Conservation (phyloP, 2,797 vertebrate genomes). For the Miichthys miiuy region DNA sequence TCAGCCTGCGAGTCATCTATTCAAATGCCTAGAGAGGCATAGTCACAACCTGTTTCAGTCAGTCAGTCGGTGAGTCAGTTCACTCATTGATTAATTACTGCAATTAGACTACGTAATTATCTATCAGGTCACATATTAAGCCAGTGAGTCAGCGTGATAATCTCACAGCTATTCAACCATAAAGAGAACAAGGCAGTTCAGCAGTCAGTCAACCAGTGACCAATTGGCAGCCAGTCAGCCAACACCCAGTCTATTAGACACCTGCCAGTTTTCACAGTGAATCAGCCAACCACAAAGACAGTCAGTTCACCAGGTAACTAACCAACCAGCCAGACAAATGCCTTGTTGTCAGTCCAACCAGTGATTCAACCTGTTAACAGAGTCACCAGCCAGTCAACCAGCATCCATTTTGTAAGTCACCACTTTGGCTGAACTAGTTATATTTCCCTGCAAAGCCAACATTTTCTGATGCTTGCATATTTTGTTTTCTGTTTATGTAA, state of each 20-base stretch:
- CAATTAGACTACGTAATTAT: slow-evolving; percentile 67
- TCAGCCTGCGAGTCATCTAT: slow-evolving; percentile 41
- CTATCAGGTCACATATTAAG: slow-evolving; percentile 45
- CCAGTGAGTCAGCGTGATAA: slow-evolving; percentile 56
- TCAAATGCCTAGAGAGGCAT: slow-evolving; percentile 30
- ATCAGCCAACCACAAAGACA: not conserved
- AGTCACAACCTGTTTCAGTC: slow-evolving; percentile 13
- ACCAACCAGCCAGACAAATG: not conserved
- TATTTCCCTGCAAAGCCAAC: not conserved
- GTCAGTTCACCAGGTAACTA: not conserved
- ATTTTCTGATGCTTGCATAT: slow-evolving; percentile 11
- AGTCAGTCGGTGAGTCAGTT: slow-evolving; percentile 50
- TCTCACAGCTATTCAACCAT: slow-evolving; percentile 41
- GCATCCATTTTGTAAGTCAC: not conserved
- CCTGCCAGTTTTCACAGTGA: not conserved
- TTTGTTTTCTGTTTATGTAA: slow-evolving; percentile 10
- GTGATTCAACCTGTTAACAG: not conserved
- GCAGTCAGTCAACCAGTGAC: slow-evolving; percentile 20
- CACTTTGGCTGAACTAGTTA: not conserved
- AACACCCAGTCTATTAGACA: not conserved
- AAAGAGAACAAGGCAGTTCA: slow-evolving; percentile 30
- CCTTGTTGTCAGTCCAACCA: not conserved
- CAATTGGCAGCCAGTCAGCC: not conserved
- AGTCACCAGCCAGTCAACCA: not conserved
- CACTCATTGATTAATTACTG: slow-evolving; percentile 64